These are phyloP conservation scores for Silvanus unidentatus DNA, from an alignment of 2,888 invertebrate genomes.

Conservation along the genomic window DNA sequence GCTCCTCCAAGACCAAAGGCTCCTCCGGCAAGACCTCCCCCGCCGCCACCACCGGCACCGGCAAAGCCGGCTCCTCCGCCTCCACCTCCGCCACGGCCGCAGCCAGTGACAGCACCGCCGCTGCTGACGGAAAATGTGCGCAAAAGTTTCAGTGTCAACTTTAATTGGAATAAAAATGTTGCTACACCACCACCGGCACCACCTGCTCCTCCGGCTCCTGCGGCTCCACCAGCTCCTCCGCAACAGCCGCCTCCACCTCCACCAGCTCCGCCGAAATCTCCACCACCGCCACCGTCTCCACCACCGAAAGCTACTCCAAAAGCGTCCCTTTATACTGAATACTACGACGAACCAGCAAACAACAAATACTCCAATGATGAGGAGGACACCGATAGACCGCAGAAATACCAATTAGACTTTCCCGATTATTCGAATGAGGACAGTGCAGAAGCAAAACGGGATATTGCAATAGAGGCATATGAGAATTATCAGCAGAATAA, in stretches of 20 bases:
- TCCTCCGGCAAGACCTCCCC: conserved; percentile 6
- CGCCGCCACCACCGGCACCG: conserved; percentile 15
- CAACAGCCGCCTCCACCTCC: conserved; percentile 10
- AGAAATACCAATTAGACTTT: conserved; percentile 28
- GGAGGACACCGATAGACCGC: conserved; percentile 13
- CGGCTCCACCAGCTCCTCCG: conserved; percentile 16
- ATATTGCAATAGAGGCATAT: conserved; percentile 11
- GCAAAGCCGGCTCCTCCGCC: conserved; percentile 22
- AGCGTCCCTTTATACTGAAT: conserved; percentile 11
- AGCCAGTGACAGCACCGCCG: conserved; percentile 24
- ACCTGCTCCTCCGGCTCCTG: conserved; percentile 16
- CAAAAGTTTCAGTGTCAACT: conserved; percentile 41
- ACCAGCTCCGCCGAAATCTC: conserved; percentile 10
- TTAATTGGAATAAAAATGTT: conserved; percentile 41
- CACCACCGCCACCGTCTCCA: conserved; percentile 11
- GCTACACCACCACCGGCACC: conserved; percentile 24
- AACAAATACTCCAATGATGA: not conserved
- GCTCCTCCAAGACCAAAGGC: conserved; percentile 19
- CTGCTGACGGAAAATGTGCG: conserved; percentile 39
- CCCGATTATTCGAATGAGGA: conserved; percentile 29
- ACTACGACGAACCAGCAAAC: conserved; percentile 14
- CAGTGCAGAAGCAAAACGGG: conserved; percentile 19
- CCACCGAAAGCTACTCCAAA: conserved; percentile 14
- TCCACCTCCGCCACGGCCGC: conserved; percentile 25
- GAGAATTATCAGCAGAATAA: conserved; percentile 19